phyloP scores from a whole-genome alignment of 2,888 invertebrate species.

The Lasioglossum oenotherae region DNA sequence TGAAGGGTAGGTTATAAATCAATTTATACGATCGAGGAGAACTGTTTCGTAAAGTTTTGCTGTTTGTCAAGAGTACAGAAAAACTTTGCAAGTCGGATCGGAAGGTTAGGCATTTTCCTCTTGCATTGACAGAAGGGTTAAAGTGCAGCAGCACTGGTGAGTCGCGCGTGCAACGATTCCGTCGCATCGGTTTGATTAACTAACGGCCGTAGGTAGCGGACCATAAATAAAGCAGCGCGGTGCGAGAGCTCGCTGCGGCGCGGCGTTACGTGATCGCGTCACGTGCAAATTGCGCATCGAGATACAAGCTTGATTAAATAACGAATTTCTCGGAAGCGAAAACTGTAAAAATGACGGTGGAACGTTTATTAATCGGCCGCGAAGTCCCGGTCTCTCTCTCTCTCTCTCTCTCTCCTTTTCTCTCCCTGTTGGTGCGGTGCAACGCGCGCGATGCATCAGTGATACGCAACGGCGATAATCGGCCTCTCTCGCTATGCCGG shows the following conservation, averaged over 20 bases:
- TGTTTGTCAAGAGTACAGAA: not conserved
- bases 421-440: not conserved
- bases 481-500: not conserved
- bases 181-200: conserved; percentile 45
- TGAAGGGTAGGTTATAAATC: not conserved
- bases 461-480: conserved; percentile 4
- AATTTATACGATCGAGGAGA: not conserved
- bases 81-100: not conserved
- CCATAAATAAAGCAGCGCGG: conserved; percentile 42
- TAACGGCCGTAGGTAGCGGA: conserved; percentile 27
- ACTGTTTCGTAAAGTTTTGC: not conserved
- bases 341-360: conserved; percentile 1
- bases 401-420: not conserved
- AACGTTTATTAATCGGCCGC: conserved; percentile 43
- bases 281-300: conserved; percentile 60
- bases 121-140: conserved; percentile 2
- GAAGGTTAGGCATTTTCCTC: not conserved
- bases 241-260: conserved; percentile 28
- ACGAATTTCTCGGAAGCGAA: conserved; percentile 48
- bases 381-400: not conserved
- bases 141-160: conserved; percentile 34
- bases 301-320: conserved; percentile 50
- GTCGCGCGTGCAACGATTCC: conserved; percentile 36
- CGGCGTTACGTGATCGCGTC: conserved; percentile 60
- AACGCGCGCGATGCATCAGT: conserved; percentile 4